These are phyloP conservation scores for Tridacna crocea DNA, from an alignment of 2,888 invertebrate genomes.

Conservation along the genomic window DNA sequence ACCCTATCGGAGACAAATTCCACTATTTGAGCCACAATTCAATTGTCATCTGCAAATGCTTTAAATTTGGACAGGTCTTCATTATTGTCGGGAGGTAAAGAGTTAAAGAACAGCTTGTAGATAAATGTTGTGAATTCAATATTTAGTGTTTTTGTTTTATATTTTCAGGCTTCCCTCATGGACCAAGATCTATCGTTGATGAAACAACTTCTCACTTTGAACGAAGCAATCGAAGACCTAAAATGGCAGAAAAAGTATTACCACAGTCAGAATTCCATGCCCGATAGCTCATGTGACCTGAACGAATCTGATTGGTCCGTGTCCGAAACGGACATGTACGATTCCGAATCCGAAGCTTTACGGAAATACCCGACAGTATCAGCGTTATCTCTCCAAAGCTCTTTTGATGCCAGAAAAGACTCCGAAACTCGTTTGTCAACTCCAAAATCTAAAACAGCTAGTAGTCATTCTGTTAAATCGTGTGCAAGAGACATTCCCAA, in stretches of 20 bases:
- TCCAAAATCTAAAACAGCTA: background rate
- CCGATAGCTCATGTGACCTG: conserved; percentile 66
- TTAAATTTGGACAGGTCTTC: too few relatives aligned
- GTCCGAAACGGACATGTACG: conserved; percentile 75
- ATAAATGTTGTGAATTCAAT: too few relatives aligned
- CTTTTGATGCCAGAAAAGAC: conserved; percentile 24
- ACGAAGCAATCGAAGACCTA: conserved; percentile 79
- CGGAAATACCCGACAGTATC: conserved; percentile 55
- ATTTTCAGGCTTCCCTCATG: conserved; percentile 74
- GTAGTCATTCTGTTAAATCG: conserved; percentile 13
- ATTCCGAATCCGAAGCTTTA: conserved; percentile 60
- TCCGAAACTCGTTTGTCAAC: conserved; percentile 2
- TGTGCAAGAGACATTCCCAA: conserved; percentile 19
- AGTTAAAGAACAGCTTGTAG: too few relatives aligned
- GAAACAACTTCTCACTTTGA: conserved; percentile 79
- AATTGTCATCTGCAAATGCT: too few relatives aligned
- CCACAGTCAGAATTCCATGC: conserved; percentile 62
- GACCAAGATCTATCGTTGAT: conserved; percentile 79
- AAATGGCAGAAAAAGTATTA: conserved; percentile 77
- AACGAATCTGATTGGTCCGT: conserved; percentile 67
- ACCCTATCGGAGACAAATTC: too few relatives aligned
- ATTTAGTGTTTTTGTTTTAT: conserved; percentile 6
- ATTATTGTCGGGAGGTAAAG: too few relatives aligned
- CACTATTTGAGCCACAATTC: too few relatives aligned
- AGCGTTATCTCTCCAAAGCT: conserved; percentile 26